Evolutionary conservation across 2,797 vertebrate species (phyloP).

Genomic region (Morus bassanus): DNA sequence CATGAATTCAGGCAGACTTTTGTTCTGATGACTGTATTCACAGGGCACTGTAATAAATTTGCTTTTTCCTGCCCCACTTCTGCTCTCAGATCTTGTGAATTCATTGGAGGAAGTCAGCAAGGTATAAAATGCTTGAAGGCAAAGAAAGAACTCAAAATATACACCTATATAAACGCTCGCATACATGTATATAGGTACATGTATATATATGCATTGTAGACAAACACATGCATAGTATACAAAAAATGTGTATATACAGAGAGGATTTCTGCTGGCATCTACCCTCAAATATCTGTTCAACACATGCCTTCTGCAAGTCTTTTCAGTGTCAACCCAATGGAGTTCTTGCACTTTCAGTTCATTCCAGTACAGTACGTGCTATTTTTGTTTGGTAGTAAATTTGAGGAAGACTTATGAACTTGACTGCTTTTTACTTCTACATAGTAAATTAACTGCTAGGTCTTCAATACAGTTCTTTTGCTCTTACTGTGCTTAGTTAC

Average conservation of each 20-base stretch:
- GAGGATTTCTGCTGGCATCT: background rate
- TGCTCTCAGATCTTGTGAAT: background rate
- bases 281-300: background rate
- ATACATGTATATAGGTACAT: background rate
- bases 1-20: background rate
- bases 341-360: background rate
- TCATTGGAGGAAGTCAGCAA: background rate
- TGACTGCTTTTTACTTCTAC: background rate
- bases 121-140: background rate
- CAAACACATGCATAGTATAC: background rate
- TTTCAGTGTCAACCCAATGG: fast-evolving
- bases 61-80: fast-evolving
- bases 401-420: background rate
- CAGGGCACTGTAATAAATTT: background rate
- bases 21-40: background rate
- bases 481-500: background rate
- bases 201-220: background rate
- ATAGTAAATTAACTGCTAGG: background rate
- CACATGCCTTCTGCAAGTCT: background rate
- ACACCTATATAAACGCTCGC: background rate
- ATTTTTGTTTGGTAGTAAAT: background rate
- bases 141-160: background rate
- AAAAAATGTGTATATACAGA: background rate
- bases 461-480: background rate
- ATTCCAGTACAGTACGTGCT: fast-evolving